These are phyloP conservation scores for Heliconius hortense DNA, from an alignment of 2,888 invertebrate genomes.

Conservation along the genomic window DNA sequence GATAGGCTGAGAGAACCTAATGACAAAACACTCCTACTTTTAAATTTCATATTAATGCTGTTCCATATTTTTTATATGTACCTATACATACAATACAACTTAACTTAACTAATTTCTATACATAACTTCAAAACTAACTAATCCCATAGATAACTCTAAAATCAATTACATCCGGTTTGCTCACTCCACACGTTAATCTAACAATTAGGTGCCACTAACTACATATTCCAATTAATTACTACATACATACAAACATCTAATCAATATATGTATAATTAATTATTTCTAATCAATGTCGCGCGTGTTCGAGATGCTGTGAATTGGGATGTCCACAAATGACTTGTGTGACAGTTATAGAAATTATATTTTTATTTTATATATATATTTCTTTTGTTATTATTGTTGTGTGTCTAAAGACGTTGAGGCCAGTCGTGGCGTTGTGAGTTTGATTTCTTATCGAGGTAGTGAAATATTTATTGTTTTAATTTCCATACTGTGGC, in stretches of 20 bases:
- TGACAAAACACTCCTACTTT: no score
- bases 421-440: no score
- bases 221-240: conserved; percentile 14
- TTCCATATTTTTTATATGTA: no score
- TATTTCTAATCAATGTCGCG: conserved; percentile 18
- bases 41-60: no score
- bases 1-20: no score
- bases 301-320: neutral
- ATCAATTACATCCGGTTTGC: conserved; percentile 18
- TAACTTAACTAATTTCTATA: neutral
- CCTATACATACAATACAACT: neutral
- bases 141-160: neutral
- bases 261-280: conserved; percentile 25
- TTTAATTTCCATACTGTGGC: no score
- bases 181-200: conserved; percentile 10
- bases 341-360: neutral
- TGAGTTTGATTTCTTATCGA: no score
- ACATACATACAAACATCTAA: neutral
- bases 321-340: neutral
- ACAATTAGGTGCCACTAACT: conserved; percentile 23
- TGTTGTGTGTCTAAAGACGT: no score
- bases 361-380: neutral
- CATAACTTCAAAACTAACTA: neutral
- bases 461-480: no score
- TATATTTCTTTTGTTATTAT: neutral